Percentiles rank a stretch among this genome's conserved stretches.
Evolutionary conservation across 2,888 invertebrate genomes (phyloP).

Genomic region (Iselma pallidipennis): DNA sequence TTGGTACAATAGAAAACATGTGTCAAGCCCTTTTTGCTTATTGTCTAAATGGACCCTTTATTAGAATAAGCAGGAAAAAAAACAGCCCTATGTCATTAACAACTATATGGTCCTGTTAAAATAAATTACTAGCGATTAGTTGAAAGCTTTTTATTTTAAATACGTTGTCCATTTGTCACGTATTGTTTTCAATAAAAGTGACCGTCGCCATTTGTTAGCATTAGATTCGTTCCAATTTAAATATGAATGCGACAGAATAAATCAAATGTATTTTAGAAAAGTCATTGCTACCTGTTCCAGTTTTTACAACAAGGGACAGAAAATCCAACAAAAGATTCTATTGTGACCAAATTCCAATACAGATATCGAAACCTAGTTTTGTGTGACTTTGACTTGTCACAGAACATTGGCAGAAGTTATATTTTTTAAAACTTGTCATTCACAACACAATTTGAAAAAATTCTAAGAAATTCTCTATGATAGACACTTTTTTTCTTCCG

Average conservation of each 20-base stretch:
- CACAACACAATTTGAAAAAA: no score
- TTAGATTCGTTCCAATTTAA: conserved; percentile 1
- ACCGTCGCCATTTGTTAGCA: conserved; percentile 33
- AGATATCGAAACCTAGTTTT: background rate
- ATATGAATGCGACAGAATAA: conserved; percentile 3
- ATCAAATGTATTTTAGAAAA: background rate
- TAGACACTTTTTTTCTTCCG: no score
- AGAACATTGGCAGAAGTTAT: background rate
- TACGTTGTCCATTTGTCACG: conserved; percentile 55
- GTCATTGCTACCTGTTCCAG: conserved; percentile 30
- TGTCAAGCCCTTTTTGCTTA: background rate
- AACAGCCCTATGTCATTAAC: conserved; percentile 1
- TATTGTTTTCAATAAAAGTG: conserved; percentile 48
- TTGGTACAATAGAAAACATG: background rate
- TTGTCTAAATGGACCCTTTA: conserved; percentile 1
- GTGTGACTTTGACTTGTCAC: background rate
- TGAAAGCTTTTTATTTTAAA: conserved; percentile 15
- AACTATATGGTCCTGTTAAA: conserved; percentile 5
- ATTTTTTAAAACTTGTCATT: background rate
- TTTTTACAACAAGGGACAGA: background rate
- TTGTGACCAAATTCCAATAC: background rate
- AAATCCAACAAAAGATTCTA: background rate
- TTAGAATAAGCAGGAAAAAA: background rate
- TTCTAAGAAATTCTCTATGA: no score
- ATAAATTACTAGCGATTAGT: conserved; percentile 27